Evolutionary conservation across 1,140 invertebrate genomes (phyloP).

Genomic region (Drosophila elegans): DNA sequence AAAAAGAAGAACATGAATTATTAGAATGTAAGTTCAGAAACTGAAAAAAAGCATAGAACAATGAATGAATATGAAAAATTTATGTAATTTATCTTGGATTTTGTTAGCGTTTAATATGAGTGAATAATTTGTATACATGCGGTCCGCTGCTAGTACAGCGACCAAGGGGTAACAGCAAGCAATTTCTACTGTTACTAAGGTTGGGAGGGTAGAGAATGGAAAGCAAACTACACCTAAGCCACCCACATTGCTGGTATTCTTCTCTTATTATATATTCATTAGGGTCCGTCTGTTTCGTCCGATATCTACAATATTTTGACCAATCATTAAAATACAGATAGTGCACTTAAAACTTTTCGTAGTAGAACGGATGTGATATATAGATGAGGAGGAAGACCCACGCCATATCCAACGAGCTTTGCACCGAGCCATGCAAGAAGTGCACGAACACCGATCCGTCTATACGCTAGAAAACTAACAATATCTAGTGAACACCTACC

Average conservation of each 20-base stretch:
- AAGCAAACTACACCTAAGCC: constrained; percentile 1
- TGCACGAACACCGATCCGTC: not conserved
- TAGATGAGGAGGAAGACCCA: not conserved
- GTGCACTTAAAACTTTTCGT: constrained; percentile 1
- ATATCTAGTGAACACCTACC: not conserved
- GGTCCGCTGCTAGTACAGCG: too few species aligned
- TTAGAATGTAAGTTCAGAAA: too few species aligned
- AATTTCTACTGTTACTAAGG: not conserved
- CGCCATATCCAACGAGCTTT: not conserved
- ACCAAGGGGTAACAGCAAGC: constrained; percentile 4
- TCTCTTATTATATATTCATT: not conserved
- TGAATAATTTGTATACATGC: too few species aligned
- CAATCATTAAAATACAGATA: not conserved
- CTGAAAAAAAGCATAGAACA: too few species aligned
- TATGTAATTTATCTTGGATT: too few species aligned
- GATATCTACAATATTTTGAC: not conserved
- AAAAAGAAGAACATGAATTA: too few species aligned
- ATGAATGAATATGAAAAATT: too few species aligned
- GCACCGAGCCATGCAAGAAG: constrained; percentile 1
- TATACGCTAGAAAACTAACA: not conserved
- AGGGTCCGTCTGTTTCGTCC: not conserved
- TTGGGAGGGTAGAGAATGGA: constrained; percentile 3
- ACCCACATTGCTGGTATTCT: not conserved
- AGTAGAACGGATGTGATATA: not conserved
- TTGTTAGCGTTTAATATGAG: too few species aligned